Evolutionary conservation across 2,113 vertebrate species (phyloP).

Genomic region (Phocoena sinus): DNA sequence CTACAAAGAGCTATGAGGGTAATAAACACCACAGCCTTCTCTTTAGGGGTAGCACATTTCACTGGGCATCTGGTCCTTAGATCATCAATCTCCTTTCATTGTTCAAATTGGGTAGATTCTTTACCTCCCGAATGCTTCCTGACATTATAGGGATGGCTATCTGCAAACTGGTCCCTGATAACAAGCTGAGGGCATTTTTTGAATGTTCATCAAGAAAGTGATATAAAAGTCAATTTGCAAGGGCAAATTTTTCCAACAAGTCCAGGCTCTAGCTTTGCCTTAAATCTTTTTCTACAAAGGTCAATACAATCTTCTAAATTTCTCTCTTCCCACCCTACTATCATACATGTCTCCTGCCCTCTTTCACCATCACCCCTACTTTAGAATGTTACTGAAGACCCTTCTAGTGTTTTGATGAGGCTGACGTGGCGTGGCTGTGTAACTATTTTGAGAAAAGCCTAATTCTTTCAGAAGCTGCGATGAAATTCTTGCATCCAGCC

Average conservation of each 20-base stretch:
- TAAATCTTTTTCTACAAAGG: not conserved
- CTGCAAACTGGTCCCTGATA: not conserved
- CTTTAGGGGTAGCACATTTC: not conserved
- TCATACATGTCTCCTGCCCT: fast-evolving
- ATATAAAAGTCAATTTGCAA: not conserved
- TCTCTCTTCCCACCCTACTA: not conserved
- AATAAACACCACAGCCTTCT: not conserved
- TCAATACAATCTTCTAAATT: not conserved
- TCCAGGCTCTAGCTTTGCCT: not conserved
- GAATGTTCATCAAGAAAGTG: not conserved
- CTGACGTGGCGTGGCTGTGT: not conserved
- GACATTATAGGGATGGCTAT: not conserved
- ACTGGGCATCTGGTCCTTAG: not conserved
- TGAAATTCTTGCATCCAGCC: not conserved
- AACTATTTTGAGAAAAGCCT: not conserved
- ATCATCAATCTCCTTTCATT: not conserved
- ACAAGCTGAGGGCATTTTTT: not conserved
- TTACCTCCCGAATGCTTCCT: not conserved
- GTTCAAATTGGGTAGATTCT: not conserved
- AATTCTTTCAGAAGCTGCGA: not conserved
- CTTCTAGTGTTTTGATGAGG: not conserved
- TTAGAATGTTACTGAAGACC: not conserved
- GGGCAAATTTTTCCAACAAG: not conserved
- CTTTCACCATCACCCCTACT: not conserved
- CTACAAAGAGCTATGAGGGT: not conserved